Conservation (phyloP, 1,140 invertebrate genomes). For the Cydia strobilella region DNA sequence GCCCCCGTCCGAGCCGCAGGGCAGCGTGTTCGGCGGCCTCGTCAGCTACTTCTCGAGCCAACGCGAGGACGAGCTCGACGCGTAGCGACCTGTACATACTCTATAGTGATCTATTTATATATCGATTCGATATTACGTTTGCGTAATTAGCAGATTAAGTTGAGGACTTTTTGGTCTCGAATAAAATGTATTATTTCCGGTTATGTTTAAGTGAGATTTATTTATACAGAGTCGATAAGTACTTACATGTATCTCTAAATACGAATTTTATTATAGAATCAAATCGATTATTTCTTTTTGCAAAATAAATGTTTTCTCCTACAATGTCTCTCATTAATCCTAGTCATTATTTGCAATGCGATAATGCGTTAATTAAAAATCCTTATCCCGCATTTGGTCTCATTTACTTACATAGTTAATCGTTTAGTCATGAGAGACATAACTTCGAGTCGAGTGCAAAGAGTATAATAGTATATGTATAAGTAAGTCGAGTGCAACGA, state of each 20-base stretch:
- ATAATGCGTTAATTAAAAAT: background rate
- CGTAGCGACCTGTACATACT: constrained; percentile 64
- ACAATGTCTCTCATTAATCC: constrained; percentile 37
- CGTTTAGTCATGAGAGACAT: too few relatives aligned
- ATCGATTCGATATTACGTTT: constrained; percentile 60
- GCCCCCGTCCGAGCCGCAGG: constrained; percentile 58
- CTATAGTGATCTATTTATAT: constrained; percentile 74
- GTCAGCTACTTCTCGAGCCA: constrained; percentile 94
- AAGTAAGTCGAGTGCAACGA: too few relatives aligned
- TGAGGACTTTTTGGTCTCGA: constrained; percentile 74
- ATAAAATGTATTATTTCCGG: constrained; percentile 76
- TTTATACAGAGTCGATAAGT: constrained; percentile 78
- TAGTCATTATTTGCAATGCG: constrained; percentile 22
- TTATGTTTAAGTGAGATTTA: constrained; percentile 78
- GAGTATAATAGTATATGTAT: too few relatives aligned
- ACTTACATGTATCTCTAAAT: constrained; percentile 78
- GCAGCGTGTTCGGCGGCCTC: constrained; percentile 89
- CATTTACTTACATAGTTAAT: too few relatives aligned
- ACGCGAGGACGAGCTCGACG: constrained; percentile 85
- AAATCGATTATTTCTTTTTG: constrained; percentile 69
- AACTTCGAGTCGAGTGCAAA: too few relatives aligned
- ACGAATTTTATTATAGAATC: constrained; percentile 76
- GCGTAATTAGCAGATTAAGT: constrained; percentile 49
- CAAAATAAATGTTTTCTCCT: constrained; percentile 77
- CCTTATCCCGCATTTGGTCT: too few relatives aligned